Conservation (phyloP, 2,888 invertebrate genomes). For the Ernsta delagoae region DNA sequence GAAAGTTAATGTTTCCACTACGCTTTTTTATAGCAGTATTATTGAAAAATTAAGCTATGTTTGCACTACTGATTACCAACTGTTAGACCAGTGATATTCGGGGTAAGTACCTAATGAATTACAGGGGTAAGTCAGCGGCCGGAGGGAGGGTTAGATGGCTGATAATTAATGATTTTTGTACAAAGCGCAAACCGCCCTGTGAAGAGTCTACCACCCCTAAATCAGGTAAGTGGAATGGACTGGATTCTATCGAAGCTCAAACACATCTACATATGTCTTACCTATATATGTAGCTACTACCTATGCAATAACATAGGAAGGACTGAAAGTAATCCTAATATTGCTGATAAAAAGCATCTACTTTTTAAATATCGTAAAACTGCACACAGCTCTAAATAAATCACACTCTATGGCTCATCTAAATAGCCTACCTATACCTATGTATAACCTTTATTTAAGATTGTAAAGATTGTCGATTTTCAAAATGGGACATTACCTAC, state of each 20-base stretch:
- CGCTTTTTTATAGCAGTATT: not conserved
- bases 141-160: constrained; percentile 55
- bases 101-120: constrained; percentile 51
- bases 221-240: constrained; percentile 32
- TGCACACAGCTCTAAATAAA: too few relatives aligned
- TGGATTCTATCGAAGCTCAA: constrained; percentile 14
- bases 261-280: not conserved
- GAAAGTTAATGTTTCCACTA: too few relatives aligned
- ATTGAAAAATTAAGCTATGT: constrained; percentile 20
- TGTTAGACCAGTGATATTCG: constrained; percentile 32
- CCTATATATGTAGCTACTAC: too few relatives aligned
- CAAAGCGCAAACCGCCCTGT: constrained; percentile 55
- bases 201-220: constrained; percentile 48
- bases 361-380: too few relatives aligned
- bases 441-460: too few relatives aligned
- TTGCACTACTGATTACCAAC: constrained; percentile 24
- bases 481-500: too few relatives aligned
- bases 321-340: too few relatives aligned
- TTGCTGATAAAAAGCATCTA: too few relatives aligned
- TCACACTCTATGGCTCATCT: too few relatives aligned
- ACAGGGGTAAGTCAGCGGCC: constrained; percentile 48
- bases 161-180: constrained; percentile 80
- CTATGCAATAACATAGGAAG: too few relatives aligned
- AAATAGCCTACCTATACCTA: too few relatives aligned
- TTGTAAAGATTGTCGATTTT: too few relatives aligned